Evolutionary conservation across 1,140 invertebrate species (phyloP).

Genomic region (Adelges cooleyi): DNA sequence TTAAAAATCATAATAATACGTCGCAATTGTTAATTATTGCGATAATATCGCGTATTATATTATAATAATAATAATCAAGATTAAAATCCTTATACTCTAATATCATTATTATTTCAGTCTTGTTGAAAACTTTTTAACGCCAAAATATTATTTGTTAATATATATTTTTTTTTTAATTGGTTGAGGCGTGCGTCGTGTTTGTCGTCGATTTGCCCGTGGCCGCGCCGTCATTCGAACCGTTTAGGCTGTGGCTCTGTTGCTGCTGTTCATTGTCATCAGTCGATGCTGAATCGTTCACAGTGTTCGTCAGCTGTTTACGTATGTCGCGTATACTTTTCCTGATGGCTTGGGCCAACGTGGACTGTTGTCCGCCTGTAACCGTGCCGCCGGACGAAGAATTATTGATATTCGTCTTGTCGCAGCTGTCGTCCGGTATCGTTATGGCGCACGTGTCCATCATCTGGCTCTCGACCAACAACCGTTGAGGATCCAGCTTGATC

Average conservation of each 20-base stretch:
- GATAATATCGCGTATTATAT: too few species aligned
- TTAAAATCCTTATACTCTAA: too few species aligned
- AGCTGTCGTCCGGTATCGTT: not conserved
- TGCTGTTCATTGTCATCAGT: not conserved
- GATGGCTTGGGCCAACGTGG: slow-evolving; percentile 18
- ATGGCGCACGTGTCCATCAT: not conserved
- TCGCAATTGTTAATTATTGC: too few species aligned
- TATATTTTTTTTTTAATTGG: too few species aligned
- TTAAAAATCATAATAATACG: too few species aligned
- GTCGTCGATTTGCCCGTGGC: not conserved
- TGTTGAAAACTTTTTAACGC: too few species aligned
- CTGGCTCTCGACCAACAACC: not conserved
- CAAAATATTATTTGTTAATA: too few species aligned
- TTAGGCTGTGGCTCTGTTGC: not conserved
- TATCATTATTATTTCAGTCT: too few species aligned
- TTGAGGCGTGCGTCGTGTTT: not conserved
- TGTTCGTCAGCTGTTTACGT: slow-evolving; percentile 20
- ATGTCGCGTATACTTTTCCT: slow-evolving; percentile 31
- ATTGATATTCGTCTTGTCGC: not conserved
- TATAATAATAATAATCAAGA: too few species aligned
- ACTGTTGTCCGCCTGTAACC: not conserved
- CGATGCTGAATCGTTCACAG: not conserved
- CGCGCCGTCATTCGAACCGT: not conserved
- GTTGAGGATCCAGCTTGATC: slow-evolving; percentile 51
- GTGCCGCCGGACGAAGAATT: not conserved